These are phyloP conservation scores for Mizuhopecten yessoensis DNA, from an alignment of 1,140 invertebrate genomes.

Conservation along the genomic window DNA sequence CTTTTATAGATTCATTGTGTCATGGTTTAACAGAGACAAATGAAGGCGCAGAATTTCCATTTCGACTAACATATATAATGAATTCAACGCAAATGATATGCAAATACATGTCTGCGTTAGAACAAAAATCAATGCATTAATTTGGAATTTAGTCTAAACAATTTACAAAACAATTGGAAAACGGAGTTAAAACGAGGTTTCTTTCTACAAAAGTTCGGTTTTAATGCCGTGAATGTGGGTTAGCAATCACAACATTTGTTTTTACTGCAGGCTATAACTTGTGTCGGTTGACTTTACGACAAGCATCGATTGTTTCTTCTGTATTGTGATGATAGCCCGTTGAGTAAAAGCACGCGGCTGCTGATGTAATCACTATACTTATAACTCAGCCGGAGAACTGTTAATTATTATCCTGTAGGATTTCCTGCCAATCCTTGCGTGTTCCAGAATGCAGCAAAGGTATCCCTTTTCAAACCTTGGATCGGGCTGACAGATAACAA, in stretches of 20 bases:
- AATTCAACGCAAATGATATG: too few relatives aligned
- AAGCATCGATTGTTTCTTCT: not conserved
- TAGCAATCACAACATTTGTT: not conserved
- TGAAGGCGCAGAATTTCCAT: too few relatives aligned
- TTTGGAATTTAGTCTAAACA: too few relatives aligned
- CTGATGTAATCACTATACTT: slow-evolving; percentile 33
- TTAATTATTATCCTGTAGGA: slow-evolving; percentile 28
- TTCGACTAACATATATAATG: too few relatives aligned
- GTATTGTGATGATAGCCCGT: not conserved
- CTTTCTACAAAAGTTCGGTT: not conserved
- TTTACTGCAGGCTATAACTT: not conserved
- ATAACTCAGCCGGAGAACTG: not conserved
- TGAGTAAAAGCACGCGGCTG: not conserved
- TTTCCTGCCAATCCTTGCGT: not conserved
- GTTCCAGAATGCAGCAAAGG: not conserved
- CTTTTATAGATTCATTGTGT: too few relatives aligned
- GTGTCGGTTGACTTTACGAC: not conserved
- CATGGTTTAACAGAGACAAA: too few relatives aligned
- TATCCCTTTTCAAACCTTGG: slow-evolving; percentile 9
- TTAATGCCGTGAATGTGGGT: not conserved
- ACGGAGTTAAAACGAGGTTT: not conserved
- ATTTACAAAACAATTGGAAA: too few relatives aligned
- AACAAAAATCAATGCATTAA: too few relatives aligned
- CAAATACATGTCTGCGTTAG: too few relatives aligned
- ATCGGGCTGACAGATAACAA: not conserved